A percentile compares a stretch with the other conserved stretches of the same genome.
phyloP scores from a whole-genome alignment of 2,888 invertebrate species.

The Drosophila borealis region DNA sequence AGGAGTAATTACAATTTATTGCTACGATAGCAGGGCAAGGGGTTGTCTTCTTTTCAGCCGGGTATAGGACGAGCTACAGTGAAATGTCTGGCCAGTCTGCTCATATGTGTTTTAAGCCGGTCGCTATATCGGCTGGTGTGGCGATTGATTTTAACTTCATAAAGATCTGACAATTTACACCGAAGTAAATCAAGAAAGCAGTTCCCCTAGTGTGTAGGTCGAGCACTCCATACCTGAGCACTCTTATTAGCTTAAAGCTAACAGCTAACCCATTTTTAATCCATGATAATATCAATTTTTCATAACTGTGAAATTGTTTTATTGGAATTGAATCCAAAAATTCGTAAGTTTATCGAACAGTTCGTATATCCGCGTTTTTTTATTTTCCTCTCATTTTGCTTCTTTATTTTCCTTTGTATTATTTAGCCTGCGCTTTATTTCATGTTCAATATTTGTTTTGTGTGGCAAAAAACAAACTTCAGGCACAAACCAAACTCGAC shows the following conservation, averaged over 20 bases:
- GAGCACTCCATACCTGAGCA: too few relatives aligned
- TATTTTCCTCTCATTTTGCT: conserved; percentile 6
- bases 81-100: too few relatives aligned
- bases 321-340: conserved; percentile 4
- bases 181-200: too few relatives aligned
- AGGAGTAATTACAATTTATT: too few relatives aligned
- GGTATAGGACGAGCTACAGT: too few relatives aligned
- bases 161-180: too few relatives aligned
- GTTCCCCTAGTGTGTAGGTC: neutral
- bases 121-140: too few relatives aligned
- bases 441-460: conserved; percentile 75
- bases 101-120: too few relatives aligned
- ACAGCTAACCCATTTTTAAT: neutral
- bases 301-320: neutral
- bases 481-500: conserved; percentile 36
- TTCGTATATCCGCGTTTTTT: conserved; percentile 49
- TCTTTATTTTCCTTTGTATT: conserved; percentile 38
- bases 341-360: conserved; percentile 31
- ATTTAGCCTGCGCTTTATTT: conserved; percentile 69
- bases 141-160: too few relatives aligned
- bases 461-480: conserved; percentile 66
- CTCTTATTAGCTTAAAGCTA: too few relatives aligned
- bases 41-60: too few relatives aligned
- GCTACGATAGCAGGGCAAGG: too few relatives aligned
- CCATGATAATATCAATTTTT: neutral